Conservation (phyloP, 2,888 invertebrate species). For the Leucoma salicis region DNA sequence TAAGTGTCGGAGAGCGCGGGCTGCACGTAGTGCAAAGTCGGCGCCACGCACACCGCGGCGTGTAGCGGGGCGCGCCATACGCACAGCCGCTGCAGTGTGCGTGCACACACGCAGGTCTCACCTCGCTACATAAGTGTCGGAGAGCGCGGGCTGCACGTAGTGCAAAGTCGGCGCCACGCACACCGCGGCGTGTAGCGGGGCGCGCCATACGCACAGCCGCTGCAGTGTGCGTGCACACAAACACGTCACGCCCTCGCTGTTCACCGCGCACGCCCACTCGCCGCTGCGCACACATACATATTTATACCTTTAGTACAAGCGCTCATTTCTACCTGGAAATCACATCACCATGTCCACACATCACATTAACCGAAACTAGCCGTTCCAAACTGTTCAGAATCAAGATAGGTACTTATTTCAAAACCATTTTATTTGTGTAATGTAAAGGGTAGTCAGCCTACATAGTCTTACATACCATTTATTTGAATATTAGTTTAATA, state of each 20-base stretch:
- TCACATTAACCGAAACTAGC: no score
- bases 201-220: conserved; percentile 9
- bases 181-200: conserved; percentile 26
- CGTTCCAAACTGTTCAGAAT: no score
- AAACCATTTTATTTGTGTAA: no score
- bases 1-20: neutral
- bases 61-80: neutral
- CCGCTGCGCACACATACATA: conserved; percentile 14
- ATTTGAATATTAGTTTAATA: neutral
- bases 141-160: conserved; percentile 4
- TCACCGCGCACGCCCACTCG: conserved; percentile 48
- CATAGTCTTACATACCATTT: neutral
- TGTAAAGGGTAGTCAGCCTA: no score
- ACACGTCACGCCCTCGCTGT: conserved; percentile 41
- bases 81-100: conserved; percentile 1
- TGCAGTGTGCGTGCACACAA: conserved; percentile 46
- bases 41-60: conserved; percentile 16
- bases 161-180: conserved; percentile 7
- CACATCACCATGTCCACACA: no score
- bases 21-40: conserved; percentile 16
- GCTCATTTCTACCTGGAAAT: no score
- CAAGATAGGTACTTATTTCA: no score
- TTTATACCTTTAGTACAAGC: neutral
- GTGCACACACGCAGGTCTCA: conserved; percentile 1
- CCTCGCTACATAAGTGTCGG: conserved; percentile 2